Conservation (phyloP, 2,797 vertebrate genomes). For the Decapterus maruadsi region DNA sequence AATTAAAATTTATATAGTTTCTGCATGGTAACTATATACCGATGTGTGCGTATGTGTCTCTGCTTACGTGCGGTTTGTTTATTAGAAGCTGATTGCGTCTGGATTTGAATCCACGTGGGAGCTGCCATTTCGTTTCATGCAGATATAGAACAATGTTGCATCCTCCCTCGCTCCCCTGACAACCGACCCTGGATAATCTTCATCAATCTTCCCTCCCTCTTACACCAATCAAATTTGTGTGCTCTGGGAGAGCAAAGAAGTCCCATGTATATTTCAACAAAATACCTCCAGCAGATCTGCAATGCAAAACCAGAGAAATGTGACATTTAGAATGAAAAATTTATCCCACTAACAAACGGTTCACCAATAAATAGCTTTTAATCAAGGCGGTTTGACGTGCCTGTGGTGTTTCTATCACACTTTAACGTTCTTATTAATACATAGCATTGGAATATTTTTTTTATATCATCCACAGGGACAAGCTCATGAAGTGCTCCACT, state of each 20-base stretch:
- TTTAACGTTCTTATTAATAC: constrained; percentile 62
- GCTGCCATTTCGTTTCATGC: constrained; percentile 78
- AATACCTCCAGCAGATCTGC: constrained; percentile 66
- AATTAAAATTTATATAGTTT: neutral
- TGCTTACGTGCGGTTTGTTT: constrained; percentile 41
- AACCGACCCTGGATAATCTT: constrained; percentile 71
- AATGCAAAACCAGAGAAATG: constrained; percentile 64
- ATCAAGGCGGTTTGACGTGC: constrained; percentile 55
- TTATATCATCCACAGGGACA: constrained; percentile 43
- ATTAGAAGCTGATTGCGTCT: constrained; percentile 64
- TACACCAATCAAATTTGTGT: constrained; percentile 68
- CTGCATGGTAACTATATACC: neutral
- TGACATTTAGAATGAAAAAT: constrained; percentile 75
- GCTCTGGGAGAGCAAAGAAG: constrained; percentile 62
- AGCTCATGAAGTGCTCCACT: constrained; percentile 24
- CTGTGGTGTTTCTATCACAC: constrained; percentile 35
- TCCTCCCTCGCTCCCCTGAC: constrained; percentile 71
- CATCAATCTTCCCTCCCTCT: constrained; percentile 71
- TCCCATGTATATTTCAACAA: constrained; percentile 77
- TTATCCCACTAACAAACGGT: constrained; percentile 64
- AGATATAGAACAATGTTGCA: constrained; percentile 65
- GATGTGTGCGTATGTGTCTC: neutral
- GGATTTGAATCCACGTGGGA: constrained; percentile 70
- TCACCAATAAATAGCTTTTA: constrained; percentile 71
- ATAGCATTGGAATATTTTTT: constrained; percentile 42